These are phyloP conservation scores for Vipera latastei DNA, from an alignment of 2,797 vertebrate species.

Conservation along the genomic window DNA sequence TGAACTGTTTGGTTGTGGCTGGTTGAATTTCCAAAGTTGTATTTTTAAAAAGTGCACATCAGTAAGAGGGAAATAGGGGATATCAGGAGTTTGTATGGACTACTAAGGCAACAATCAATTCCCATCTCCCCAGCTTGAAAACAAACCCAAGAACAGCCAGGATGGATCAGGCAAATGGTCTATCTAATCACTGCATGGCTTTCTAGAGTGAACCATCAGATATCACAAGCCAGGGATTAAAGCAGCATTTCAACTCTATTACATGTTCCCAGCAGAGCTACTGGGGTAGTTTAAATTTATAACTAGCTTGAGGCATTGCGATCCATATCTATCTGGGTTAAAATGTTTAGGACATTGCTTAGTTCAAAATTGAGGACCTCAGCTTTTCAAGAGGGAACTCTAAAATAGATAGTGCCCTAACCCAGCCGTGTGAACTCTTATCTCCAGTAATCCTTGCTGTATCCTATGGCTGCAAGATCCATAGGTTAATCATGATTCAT, in stretches of 20 bases:
- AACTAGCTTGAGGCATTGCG: background rate
- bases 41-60: background rate
- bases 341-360: background rate
- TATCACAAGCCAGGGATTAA: background rate
- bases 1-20: background rate
- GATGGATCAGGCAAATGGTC: background rate
- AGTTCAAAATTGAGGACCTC: background rate
- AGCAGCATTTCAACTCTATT: background rate
- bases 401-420: background rate
- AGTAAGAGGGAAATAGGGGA: background rate
- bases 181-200: background rate
- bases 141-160: background rate
- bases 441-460: background rate
- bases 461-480: background rate
- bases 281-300: background rate
- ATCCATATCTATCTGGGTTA: background rate
- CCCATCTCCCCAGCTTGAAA: background rate
- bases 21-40: background rate
- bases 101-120: background rate
- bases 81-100: background rate
- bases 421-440: background rate
- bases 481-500: background rate
- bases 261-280: background rate
- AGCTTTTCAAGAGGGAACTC: background rate
- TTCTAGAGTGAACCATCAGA: background rate